Base-by-base conservation (phyloP, 2,797 vertebrate genomes). In the Enteromius trimaculatus region DNA sequence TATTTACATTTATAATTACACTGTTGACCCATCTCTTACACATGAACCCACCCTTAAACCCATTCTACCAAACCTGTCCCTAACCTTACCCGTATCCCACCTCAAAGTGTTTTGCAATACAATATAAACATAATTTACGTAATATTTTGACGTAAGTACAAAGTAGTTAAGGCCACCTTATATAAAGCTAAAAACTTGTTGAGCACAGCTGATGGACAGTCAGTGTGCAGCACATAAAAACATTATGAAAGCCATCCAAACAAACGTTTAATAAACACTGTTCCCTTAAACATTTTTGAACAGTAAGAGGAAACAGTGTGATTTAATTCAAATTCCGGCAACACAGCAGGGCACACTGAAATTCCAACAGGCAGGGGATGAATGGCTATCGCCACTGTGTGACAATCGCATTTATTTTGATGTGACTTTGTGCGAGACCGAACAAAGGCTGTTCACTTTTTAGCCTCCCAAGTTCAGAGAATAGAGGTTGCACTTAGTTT, bases 401-500 rank as follows among this genome's bases (percentile, higher is more conserved):
- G 85, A 88, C 89, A 87, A 87, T 84, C 83, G 82, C 84, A 88
- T 90, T 91, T 88, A 92, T 80, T 88, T 90, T 92, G 86, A 90
- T 53, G 85, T 86, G 85, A 87, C 91, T 91, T 89, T 89, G 84
- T 87, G 82, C 82, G 85, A 76, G 83, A 85, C 86, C 66, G 81
- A 83, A 91, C 88, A 91, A 93, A 90, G 79, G 72, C 79, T 51
- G 65, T 49, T 87, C 79, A 89, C 90, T 91, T 86, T 90, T 86
- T 85, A 84, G 89, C 88, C 89, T 86, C 80, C 84, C 44, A 55
- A 85, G 84, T 87, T 60, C 85, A 13, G n/a, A 65, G 71, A 80
- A 64, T 83, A 87, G 89, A 90, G 81, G 89, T 86, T 82, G 89
- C 89, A 91, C 92, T 89, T 92, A 92, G 88, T 91, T 53, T 88